Conservation (phyloP, 2,113 vertebrate genomes). For the Amphilophus citrinellus region DNA sequence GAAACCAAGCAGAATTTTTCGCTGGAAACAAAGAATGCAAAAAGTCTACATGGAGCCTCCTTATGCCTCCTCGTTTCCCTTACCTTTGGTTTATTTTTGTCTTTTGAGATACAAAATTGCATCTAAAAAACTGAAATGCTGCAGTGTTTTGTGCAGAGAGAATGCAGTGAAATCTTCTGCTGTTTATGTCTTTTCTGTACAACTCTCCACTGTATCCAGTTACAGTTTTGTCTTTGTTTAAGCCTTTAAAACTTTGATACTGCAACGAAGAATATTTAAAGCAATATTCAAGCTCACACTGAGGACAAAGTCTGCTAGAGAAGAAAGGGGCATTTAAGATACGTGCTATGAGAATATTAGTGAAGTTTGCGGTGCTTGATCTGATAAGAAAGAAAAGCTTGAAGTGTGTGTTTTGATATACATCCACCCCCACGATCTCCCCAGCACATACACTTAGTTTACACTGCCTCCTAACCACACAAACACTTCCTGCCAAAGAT, state of each 20-base stretch:
- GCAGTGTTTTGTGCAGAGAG: too few relatives aligned
- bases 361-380: background rate
- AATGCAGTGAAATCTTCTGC: too few relatives aligned
- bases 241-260: background rate
- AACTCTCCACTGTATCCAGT: background rate
- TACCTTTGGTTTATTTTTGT: background rate
- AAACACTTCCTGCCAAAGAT: constrained; percentile 38
- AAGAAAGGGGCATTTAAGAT: background rate
- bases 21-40: background rate
- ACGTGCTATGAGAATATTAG: background rate
- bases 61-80: too few relatives aligned
- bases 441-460: constrained; percentile 10
- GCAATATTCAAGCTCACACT: background rate
- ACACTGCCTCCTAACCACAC: constrained; percentile 29
- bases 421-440: background rate
- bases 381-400: background rate
- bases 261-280: background rate
- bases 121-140: background rate
- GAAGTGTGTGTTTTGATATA: background rate
- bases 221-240: background rate
- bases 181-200: too few relatives aligned
- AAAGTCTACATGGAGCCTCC: background rate
- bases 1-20: background rate
- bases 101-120: background rate
- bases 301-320: background rate